A percentile compares a stretch with the other conserved stretches of the same genome.
These are phyloP conservation scores for Andinoacara biseriatus DNA, from an alignment of 2,113 vertebrate genomes.

Conservation along the genomic window DNA sequence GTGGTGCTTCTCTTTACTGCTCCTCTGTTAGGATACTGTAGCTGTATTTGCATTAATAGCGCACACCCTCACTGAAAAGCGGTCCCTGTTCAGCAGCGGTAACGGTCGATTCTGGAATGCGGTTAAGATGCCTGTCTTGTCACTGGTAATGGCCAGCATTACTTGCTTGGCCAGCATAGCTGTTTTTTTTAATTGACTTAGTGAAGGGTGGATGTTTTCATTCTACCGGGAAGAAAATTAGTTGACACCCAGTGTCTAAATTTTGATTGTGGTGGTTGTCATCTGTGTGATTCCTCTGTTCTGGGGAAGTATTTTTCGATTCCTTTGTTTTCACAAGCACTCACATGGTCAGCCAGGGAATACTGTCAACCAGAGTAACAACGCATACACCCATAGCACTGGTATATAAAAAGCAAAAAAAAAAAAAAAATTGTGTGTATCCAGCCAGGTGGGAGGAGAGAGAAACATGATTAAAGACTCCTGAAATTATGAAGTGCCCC, in stretches of 20 bases:
- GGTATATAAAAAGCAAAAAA: background rate
- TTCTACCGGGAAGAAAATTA: background rate
- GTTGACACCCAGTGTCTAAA: background rate
- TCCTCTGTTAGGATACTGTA: slow-evolving; percentile 39
- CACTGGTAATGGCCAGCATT: background rate
- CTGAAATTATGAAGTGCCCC: too few relatives aligned
- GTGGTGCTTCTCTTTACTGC: slow-evolving; percentile 24
- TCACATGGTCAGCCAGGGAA: background rate
- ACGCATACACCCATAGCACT: background rate
- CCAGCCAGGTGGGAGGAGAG: too few relatives aligned
- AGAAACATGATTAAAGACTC: too few relatives aligned
- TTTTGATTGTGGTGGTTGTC: background rate
- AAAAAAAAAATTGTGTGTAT: too few relatives aligned
- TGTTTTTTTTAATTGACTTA: background rate
- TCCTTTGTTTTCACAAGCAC: background rate
- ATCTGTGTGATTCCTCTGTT: background rate
- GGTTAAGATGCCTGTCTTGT: background rate
- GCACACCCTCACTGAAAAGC: background rate
- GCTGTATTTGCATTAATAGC: slow-evolving; percentile 9
- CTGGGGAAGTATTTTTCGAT: background rate
- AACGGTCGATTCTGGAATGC: slow-evolving; percentile 19
- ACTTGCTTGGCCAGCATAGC: slow-evolving; percentile 33
- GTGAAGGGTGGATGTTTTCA: slow-evolving; percentile 6
- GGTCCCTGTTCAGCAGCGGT: background rate
- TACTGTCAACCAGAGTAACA: background rate